phyloP scores from a whole-genome alignment of 2,888 invertebrate genomes.

The Lasioglossum villosulum region DNA sequence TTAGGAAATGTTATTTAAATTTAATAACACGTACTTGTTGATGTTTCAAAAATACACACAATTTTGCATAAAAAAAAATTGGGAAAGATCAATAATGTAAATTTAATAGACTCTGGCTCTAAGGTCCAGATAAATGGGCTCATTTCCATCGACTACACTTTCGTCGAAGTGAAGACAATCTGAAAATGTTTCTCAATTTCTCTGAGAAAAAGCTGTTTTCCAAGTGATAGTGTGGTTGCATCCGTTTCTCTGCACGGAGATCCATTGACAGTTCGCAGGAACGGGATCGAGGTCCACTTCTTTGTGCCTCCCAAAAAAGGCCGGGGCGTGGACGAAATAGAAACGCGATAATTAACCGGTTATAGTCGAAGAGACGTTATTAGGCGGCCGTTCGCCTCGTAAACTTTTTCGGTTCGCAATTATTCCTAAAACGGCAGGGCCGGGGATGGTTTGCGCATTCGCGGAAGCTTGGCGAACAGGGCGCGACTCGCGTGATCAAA shows the following conservation, averaged over 20 bases:
- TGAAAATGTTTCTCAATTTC: neutral
- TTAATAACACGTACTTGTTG: too few species aligned
- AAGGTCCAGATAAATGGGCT: too few species aligned
- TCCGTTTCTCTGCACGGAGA: slow-evolving; percentile 17
- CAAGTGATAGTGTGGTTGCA: neutral
- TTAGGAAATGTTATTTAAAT: too few species aligned
- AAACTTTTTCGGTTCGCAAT: slow-evolving; percentile 19
- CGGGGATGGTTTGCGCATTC: neutral
- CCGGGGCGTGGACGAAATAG: slow-evolving; percentile 49
- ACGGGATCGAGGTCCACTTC: slow-evolving; percentile 22
- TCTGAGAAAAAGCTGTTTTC: neutral
- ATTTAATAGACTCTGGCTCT: too few species aligned
- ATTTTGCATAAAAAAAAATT: too few species aligned
- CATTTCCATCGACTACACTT: neutral
- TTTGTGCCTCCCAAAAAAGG: slow-evolving; percentile 44
- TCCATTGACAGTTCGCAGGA: neutral
- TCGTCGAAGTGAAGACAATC: neutral
- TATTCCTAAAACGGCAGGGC: slow-evolving; percentile 9
- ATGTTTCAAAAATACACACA: too few species aligned
- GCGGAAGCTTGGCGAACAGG: neutral
- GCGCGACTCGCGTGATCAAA: slow-evolving; percentile 21
- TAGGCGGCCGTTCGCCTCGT: slow-evolving; percentile 8
- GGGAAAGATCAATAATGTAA: too few species aligned
- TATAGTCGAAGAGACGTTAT: slow-evolving; percentile 18
- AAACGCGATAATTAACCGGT: slow-evolving; percentile 57